Conservation (phyloP, 2,888 invertebrate genomes). For the Melinaea menophilus region DNA sequence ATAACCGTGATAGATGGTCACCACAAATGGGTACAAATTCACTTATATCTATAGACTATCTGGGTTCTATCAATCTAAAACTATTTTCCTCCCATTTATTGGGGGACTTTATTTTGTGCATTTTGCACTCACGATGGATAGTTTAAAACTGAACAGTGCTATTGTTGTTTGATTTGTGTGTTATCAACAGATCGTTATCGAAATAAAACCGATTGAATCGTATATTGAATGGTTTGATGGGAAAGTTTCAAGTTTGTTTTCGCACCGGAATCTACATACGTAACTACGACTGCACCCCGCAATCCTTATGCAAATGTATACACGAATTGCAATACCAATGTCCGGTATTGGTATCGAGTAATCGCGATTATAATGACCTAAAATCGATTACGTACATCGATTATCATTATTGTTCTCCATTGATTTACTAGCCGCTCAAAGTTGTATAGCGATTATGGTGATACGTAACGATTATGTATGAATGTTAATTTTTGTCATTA, state of each 20-base stretch:
- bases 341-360: constrained; percentile 59
- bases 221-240: constrained; percentile 23
- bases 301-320: constrained; percentile 64
- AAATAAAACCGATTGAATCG: constrained; percentile 26
- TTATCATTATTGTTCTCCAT: constrained; percentile 15
- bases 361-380: constrained; percentile 60
- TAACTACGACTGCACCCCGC: constrained; percentile 55
- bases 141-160: too few species aligned
- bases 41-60: background rate
- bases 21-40: constrained; percentile 28
- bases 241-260: constrained; percentile 57
- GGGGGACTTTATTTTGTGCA: too few species aligned
- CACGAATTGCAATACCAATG: constrained; percentile 65
- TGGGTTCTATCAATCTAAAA: too few species aligned
- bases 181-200: too few species aligned
- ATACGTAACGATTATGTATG: constrained; percentile 9
- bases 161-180: too few species aligned
- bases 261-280: constrained; percentile 62
- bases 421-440: constrained; percentile 58
- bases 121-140: too few species aligned
- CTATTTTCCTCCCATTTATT: too few species aligned
- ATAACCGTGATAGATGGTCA: constrained; percentile 37
- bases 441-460: constrained; percentile 34
- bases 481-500: constrained; percentile 37
- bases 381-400: constrained; percentile 53